phyloP scores from a whole-genome alignment of 2,888 invertebrate genomes.

The Chloromyia formosa region DNA sequence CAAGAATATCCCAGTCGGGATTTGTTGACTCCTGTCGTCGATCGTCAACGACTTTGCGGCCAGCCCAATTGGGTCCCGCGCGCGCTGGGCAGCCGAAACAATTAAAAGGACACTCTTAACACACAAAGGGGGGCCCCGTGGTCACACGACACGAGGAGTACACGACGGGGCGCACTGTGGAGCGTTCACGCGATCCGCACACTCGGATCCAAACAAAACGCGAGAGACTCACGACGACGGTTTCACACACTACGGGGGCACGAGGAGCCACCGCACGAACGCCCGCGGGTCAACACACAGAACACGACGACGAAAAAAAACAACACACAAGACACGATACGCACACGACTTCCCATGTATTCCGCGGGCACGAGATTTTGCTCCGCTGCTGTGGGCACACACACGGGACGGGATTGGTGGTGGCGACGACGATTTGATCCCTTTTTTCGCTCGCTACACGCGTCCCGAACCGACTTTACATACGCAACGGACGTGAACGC shows the following conservation, averaged over 20 bases:
- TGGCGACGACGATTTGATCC: background rate
- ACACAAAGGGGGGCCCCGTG: no score
- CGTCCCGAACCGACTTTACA: slow-evolving; percentile 12
- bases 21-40: slow-evolving; percentile 24
- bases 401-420: background rate
- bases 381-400: background rate
- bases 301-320: no score
- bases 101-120: no score
- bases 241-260: no score
- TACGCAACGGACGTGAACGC: background rate
- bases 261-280: slow-evolving; percentile 22
- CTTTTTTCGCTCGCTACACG: slow-evolving; percentile 8
- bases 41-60: background rate
- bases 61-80: no score
- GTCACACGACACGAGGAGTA: no score
- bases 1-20: slow-evolving; percentile 32
- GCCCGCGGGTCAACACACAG: slow-evolving; percentile 2
- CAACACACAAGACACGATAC: background rate
- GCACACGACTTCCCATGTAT: background rate
- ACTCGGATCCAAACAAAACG: slow-evolving; percentile 10
- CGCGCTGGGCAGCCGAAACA: no score
- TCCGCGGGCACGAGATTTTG: background rate
- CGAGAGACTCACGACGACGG: background rate
- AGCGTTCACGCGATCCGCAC: slow-evolving; percentile 21
- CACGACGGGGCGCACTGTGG: no score